Evolutionary conservation across 2,888 invertebrate genomes (phyloP), one percentile per base, ranked within the genome.

Genomic region (Andricus quercusramuli): DNA sequence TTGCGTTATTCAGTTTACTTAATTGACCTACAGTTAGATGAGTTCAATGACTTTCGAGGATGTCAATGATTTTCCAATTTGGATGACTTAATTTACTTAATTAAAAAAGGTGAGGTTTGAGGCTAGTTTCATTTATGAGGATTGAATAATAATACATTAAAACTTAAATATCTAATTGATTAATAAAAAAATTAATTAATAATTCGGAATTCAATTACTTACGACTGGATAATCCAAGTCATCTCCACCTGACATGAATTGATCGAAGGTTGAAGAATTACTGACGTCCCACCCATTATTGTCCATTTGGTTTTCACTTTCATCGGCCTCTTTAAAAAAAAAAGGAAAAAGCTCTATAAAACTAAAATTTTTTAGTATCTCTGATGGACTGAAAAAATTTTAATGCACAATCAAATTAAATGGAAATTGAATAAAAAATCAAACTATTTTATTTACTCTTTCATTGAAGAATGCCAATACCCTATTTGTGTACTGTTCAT

Each of bases 141-240:
- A 44, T 44, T 44, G 3, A 15, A 15, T 9, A 41, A 41, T 41
- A 41, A 9, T 44, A 13, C 13, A 47, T 22, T 11, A 3, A 22
- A 59, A 59, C 22, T 59, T 1, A 1, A 59, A 22, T 22, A 59
- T 11, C 20, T 22, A 2, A n/a, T n/a, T n/a, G n/a, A 56, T n/a
- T 56, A 59, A 59, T 64, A 5, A 64, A 15, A 15, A 5, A 6
- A 74, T 44, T 74, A 51, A 51, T 25, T 51, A 47, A 3, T 37
- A 2, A 29, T n/a, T 62, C 25, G 8, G 41, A 68, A 8, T 64
- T 32, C 1, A 68, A 70, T 6, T 64, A 82, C 81, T 83, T 59
- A 83, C 83, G 67, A 83, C 80, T 67, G 83, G 83, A 76, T 74
- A 81, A 79, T 83, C 83, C 79, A 83, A 65, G 11, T 81, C 81